Evolutionary conservation across 2,888 invertebrate genomes (phyloP).

Genomic region (Balanococcus diminutus): DNA sequence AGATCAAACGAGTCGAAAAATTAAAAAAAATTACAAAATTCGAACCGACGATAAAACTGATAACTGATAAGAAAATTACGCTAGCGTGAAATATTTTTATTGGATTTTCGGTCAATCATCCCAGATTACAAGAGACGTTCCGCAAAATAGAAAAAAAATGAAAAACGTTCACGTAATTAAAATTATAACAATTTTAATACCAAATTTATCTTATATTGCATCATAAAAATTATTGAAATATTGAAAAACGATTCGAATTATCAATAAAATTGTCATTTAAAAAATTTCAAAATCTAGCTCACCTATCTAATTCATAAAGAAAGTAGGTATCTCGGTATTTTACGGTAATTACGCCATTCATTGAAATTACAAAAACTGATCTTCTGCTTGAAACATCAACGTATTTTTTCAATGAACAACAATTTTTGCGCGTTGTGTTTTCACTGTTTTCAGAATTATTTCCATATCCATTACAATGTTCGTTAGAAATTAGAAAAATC

Average conservation of each 20-base stretch:
- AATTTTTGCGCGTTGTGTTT: too few species aligned
- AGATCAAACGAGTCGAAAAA: not conserved
- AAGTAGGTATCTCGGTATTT: not conserved
- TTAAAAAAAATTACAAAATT: not conserved
- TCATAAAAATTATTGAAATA: not conserved
- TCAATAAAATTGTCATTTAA: not conserved
- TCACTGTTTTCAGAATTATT: too few species aligned
- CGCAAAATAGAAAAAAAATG: too few species aligned
- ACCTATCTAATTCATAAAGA: not conserved
- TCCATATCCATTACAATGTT: too few species aligned
- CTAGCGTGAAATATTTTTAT: not conserved
- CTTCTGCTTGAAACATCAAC: too few species aligned
- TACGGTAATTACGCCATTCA: not conserved
- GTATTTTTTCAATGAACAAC: not conserved
- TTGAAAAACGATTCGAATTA: not conserved
- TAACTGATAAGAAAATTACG: conserved; percentile 12
- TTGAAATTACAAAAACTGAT: too few species aligned
- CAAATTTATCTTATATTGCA: not conserved
- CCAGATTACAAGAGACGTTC: not conserved
- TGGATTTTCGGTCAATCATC: not conserved
- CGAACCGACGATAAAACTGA: not conserved
- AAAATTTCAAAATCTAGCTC: not conserved
- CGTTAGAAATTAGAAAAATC: too few species aligned
- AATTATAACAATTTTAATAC: not conserved
- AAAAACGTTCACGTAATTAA: not conserved